Base-by-base conservation (phyloP, 2,113 vertebrate genomes). In the Aythya baeri region DNA sequence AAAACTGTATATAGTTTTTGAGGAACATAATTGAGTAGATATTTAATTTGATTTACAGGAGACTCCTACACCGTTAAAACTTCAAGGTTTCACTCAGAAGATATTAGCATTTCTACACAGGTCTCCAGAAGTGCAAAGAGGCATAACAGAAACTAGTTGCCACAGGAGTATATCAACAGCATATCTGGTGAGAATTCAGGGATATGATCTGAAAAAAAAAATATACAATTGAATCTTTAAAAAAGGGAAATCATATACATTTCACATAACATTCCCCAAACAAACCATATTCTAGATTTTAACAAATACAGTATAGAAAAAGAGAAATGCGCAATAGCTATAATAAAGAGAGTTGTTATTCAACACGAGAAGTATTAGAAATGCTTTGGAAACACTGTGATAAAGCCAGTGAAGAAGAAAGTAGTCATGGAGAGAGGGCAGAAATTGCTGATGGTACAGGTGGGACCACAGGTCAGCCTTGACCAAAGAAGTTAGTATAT, bases 1-100 rank as follows among this genome's bases (percentile, higher is more conserved):
- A 96, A 95, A 96, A 86, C 43, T 50, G 6, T 87, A 93, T 86
- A 92, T 88, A 94, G 63, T 34, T 96, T 92, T 96, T 92, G 49
- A 80, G 85, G 75, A 94, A 89, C 6, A 43, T 91, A 95, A 94
- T 81, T 95, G 81, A 93, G 49, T 18, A 91, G 65, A 82, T 93
- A 85, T 82, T 97, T 92, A 94, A 3, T 84, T 73, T 95, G 43
- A 83, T 84, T 91, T 95, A 61, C 77, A 92, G 73, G 32, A 94
- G 73, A 49, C 14, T 77, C 67, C 34, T 38, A 66, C 73, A 27
- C 29, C 14, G 8, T 84, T 96, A 94, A 96, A 96, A 91, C 8
- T 10, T 41, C 77, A 44, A 83, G 3, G 17, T 92, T 94, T 96
- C 67, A 46, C 50, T 88, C 52, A 32, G 29, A 27, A 6, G 0